Evolutionary conservation across 2,888 invertebrate species (phyloP).

Genomic region (Phortica magna): DNA sequence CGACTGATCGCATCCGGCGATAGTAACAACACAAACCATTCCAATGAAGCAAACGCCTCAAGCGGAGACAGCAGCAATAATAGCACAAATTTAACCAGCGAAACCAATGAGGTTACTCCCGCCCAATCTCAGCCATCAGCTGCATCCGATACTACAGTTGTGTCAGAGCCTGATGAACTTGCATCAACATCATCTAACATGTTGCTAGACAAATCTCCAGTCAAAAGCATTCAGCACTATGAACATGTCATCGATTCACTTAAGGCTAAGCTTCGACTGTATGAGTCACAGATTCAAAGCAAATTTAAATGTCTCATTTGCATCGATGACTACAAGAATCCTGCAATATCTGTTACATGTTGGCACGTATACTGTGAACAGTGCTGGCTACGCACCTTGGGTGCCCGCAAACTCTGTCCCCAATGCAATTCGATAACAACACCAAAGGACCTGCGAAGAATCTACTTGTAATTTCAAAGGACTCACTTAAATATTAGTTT

Average conservation of each 20-base stretch:
- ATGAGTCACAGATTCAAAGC: conserved; percentile 83
- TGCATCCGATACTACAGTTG: conserved; percentile 40
- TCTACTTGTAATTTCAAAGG: conserved; percentile 84
- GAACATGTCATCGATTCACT: conserved; percentile 83
- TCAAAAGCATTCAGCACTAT: conserved; percentile 51
- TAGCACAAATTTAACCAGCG: not conserved
- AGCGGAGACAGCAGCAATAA: conserved; percentile 24
- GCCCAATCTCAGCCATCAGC: conserved; percentile 26
- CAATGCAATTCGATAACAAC: conserved; percentile 97
- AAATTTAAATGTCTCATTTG: conserved; percentile 93
- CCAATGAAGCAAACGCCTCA: conserved; percentile 41
- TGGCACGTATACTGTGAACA: conserved; percentile 98
- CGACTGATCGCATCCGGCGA: conserved; percentile 68
- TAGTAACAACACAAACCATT: conserved; percentile 50
- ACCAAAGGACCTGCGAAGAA: conserved; percentile 90
- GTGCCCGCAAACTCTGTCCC: conserved; percentile 94
- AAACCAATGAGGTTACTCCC: not conserved
- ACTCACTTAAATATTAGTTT: not conserved
- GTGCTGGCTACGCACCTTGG: conserved; percentile 85
- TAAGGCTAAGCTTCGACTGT: conserved; percentile 86
- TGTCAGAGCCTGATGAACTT: conserved; percentile 34
- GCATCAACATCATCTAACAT: conserved; percentile 40
- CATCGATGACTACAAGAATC: conserved; percentile 90
- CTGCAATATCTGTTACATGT: conserved; percentile 95
- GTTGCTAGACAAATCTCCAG: conserved; percentile 20